Evolutionary conservation across 2,888 invertebrate species (phyloP).

Genomic region (Ditula angustiorana): DNA sequence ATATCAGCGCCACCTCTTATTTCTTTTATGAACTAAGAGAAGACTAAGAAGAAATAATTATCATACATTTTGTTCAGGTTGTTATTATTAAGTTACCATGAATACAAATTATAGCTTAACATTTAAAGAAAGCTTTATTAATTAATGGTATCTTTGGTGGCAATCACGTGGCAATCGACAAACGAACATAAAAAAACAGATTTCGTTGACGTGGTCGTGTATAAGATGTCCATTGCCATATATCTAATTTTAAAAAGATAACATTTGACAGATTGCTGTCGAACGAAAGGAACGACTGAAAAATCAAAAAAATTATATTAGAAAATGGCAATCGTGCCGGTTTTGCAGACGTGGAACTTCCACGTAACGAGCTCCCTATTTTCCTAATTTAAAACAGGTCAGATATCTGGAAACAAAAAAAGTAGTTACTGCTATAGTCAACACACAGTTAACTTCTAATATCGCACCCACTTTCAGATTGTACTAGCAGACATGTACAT

Average conservation of each 20-base stretch:
- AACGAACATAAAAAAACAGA: no score
- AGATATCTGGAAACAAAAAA: neutral
- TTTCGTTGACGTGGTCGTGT: slow-evolving; percentile 2
- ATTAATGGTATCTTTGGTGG: no score
- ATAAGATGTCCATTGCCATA: neutral
- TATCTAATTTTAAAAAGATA: neutral
- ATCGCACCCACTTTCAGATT: slow-evolving; percentile 18
- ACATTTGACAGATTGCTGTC: slow-evolving; percentile 23
- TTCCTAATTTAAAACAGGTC: slow-evolving; percentile 20
- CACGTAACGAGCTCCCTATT: slow-evolving; percentile 29
- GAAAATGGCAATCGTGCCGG: slow-evolving; percentile 46
- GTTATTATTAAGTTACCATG: no score
- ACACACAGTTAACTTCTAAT: slow-evolving; percentile 2
- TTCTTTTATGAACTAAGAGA: neutral
- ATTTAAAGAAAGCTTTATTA: no score
- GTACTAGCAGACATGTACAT: slow-evolving; percentile 13
- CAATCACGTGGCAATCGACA: no score
- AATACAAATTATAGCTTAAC: no score
- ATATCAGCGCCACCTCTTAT: neutral
- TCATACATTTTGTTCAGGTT: no score
- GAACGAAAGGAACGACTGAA: slow-evolving; percentile 22
- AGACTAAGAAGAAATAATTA: neutral
- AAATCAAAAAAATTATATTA: slow-evolving; percentile 32
- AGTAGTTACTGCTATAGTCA: no score
- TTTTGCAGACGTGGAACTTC: slow-evolving; percentile 51